Percentiles rank a stretch among this genome's conserved stretches.
Conservation (phyloP, 1,140 invertebrate species). For the Drosophila nasuta region DNA sequence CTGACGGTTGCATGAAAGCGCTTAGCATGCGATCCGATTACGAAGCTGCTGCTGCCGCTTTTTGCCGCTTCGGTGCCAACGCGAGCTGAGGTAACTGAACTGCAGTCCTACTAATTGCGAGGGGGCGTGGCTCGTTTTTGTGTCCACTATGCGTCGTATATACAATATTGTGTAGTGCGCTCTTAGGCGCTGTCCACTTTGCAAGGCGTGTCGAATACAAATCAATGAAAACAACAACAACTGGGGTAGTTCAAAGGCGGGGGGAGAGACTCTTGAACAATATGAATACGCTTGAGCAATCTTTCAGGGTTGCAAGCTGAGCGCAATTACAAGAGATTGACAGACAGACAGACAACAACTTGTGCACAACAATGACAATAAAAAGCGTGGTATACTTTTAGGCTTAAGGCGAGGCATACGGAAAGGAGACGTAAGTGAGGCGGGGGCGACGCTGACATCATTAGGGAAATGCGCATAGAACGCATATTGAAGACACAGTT, state of each 20-base stretch:
- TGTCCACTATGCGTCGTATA: background rate
- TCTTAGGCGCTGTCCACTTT: conserved; percentile 22
- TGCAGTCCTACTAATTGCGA: conserved; percentile 63
- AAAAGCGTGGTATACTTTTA: conserved; percentile 46
- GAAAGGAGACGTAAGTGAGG: background rate
- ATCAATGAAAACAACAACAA: conserved; percentile 6
- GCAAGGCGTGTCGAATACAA: conserved; percentile 22
- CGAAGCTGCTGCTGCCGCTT: conserved; percentile 52
- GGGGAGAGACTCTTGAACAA: background rate
- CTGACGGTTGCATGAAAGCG: conserved; percentile 36
- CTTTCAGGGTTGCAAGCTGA: conserved; percentile 36
- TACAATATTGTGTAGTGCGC: conserved; percentile 3
- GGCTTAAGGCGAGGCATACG: conserved; percentile 16
- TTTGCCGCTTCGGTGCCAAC: conserved; percentile 65
- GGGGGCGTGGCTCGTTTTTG: conserved; percentile 17
- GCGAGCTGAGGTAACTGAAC: conserved; percentile 70
- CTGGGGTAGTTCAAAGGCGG: conserved; percentile 30
- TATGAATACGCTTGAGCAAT: conserved; percentile 21
- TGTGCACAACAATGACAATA: conserved; percentile 21
- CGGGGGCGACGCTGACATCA: conserved; percentile 58
- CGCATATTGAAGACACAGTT: conserved; percentile 43
- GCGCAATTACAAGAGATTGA: conserved; percentile 32
- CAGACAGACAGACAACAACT: conserved; percentile 1
- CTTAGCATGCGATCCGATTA: conserved; percentile 80
- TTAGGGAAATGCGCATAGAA: conserved; percentile 46